phyloP scores from a whole-genome alignment of 2,888 invertebrate species.

The Geophilus truncorum region DNA sequence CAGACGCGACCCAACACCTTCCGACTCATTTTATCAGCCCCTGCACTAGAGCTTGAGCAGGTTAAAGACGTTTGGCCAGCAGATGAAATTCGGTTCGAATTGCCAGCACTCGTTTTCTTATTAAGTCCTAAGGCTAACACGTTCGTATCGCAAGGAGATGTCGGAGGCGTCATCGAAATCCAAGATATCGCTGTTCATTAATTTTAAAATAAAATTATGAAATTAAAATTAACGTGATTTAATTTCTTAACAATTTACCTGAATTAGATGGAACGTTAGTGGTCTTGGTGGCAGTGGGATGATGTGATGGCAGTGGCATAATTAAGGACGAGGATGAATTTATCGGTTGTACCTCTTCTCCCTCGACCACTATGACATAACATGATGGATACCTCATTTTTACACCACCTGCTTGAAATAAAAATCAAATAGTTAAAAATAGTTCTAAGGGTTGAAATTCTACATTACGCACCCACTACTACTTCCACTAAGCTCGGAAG shows the following conservation, averaged over 20 bases:
- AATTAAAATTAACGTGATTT: not conserved
- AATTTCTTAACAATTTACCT: not conserved
- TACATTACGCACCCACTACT: constrained; percentile 55
- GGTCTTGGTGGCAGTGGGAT: constrained; percentile 18
- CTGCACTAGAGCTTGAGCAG: not conserved
- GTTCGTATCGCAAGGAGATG: constrained; percentile 44
- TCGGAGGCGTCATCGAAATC: constrained; percentile 43
- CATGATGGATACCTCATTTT: constrained; percentile 93
- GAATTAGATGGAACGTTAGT: not conserved
- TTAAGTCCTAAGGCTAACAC: constrained; percentile 19
- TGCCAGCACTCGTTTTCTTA: constrained; percentile 8
- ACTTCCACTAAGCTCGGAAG: constrained; percentile 60
- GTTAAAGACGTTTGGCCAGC: not conserved
- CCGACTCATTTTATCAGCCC: not conserved
- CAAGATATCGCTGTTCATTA: constrained; percentile 37
- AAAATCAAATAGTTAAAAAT: too few relatives aligned
- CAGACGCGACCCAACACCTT: constrained; percentile 52
- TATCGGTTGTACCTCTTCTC: constrained; percentile 35
- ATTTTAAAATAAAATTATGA: not conserved
- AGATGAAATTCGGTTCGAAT: not conserved
- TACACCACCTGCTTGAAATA: constrained; percentile 64
- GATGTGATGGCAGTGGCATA: constrained; percentile 32
- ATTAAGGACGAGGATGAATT: constrained; percentile 33
- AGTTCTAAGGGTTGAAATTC: too few relatives aligned
- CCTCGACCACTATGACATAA: constrained; percentile 88